Evolutionary conservation across 2,888 invertebrate species (phyloP).

Genomic region (Rhabditoides inermis): DNA sequence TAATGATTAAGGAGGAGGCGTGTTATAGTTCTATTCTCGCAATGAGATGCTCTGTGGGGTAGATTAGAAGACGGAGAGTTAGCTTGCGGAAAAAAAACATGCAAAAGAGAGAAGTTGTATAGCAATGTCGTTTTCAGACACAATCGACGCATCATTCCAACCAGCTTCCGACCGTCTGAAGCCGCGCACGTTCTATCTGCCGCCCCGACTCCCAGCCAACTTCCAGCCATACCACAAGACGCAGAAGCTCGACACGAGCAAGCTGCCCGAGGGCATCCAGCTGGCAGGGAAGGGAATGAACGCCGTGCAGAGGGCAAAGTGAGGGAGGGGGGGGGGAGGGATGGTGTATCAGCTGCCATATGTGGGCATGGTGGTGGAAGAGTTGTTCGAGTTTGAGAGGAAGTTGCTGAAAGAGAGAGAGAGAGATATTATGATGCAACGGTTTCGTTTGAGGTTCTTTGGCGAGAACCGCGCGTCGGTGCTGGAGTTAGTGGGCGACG

Average conservation of each 20-base stretch:
- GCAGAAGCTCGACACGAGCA: slow-evolving; percentile 20
- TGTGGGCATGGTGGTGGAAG: slow-evolving; percentile 3
- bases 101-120: neutral
- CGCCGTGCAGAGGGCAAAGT: slow-evolving; percentile 25
- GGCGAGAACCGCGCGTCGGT: slow-evolving; percentile 39
- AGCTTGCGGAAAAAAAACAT: neutral
- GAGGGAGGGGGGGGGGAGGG: too few species aligned
- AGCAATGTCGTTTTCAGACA: neutral
- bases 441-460: slow-evolving; percentile 25
- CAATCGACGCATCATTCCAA: neutral
- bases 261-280: slow-evolving; percentile 20
- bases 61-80: too few species aligned
- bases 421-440: neutral
- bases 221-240: slow-evolving; percentile 34
- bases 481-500: slow-evolving; percentile 26
- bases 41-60: too few species aligned
- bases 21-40: too few species aligned
- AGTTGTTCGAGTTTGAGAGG: too few species aligned
- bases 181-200: slow-evolving; percentile 24
- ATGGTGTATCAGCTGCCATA: too few species aligned
- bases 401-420: neutral
- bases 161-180: slow-evolving; percentile 29
- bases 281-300: slow-evolving; percentile 19
- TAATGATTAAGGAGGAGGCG: too few species aligned
- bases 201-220: slow-evolving; percentile 23